A percentile compares a stretch with the other conserved stretches of the same genome.
Evolutionary conservation across 1,140 invertebrate genomes (phyloP).

Genomic region (Drosophila malerkotliana): DNA sequence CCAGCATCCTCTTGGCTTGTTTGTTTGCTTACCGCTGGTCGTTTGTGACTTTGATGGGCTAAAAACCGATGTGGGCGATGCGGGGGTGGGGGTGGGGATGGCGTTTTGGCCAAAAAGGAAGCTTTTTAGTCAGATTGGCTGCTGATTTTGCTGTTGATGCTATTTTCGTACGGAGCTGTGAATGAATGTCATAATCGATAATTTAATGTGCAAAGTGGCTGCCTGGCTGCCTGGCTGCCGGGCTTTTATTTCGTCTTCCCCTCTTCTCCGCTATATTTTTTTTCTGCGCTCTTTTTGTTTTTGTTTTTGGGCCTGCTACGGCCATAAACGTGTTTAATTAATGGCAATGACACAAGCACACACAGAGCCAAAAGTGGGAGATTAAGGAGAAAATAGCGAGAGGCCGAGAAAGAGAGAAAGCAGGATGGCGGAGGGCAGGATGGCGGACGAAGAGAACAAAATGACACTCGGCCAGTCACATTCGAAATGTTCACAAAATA

Average conservation of each 20-base stretch:
- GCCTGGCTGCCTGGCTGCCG: slow-evolving; percentile 13
- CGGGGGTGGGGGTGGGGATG: slow-evolving; percentile 5
- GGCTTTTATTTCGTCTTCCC: slow-evolving; percentile 9
- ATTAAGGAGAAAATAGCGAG: slow-evolving; percentile 25
- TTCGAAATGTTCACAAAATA: slow-evolving; percentile 62
- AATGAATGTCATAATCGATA: slow-evolving; percentile 82
- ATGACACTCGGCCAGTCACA: slow-evolving; percentile 60
- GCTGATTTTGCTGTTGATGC: slow-evolving; percentile 54
- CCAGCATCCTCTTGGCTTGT: slow-evolving; percentile 45
- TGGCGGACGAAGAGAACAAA: slow-evolving; percentile 35
- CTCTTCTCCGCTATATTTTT: background rate
- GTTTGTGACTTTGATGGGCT: slow-evolving; percentile 59
- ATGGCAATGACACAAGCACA: slow-evolving; percentile 66
- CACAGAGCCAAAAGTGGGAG: slow-evolving; percentile 34
- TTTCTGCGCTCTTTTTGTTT: slow-evolving; percentile 5
- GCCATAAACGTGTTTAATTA: slow-evolving; percentile 79
- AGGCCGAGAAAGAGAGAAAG: background rate
- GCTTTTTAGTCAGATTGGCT: slow-evolving; percentile 47
- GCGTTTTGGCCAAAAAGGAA: background rate
- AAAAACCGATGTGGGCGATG: slow-evolving; percentile 29
- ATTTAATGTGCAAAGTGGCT: slow-evolving; percentile 78
- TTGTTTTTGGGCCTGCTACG: slow-evolving; percentile 23
- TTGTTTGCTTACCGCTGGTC: slow-evolving; percentile 42
- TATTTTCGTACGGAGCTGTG: slow-evolving; percentile 72
- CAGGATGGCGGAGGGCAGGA: background rate